phyloP scores from a whole-genome alignment of 1,140 invertebrate genomes.

The Oryctes rhinoceros region DNA sequence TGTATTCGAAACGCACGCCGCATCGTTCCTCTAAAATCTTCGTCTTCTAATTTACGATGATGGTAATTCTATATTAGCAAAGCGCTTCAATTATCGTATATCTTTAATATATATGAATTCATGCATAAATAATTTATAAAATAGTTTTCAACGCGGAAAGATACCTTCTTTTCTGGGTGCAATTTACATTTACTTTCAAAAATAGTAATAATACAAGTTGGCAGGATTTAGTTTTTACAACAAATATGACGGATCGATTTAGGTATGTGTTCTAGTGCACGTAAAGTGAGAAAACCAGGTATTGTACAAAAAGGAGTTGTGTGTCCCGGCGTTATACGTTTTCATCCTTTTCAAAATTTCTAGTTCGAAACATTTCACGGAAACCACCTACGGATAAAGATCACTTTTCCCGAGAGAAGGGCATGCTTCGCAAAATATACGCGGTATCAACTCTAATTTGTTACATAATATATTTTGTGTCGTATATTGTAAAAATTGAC shows the following conservation, averaged over 20 bases:
- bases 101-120: conserved; percentile 11
- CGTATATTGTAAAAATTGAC: conserved; percentile 22
- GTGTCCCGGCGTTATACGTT: neutral
- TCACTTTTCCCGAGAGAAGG: neutral
- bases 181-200: neutral
- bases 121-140: conserved; percentile 16
- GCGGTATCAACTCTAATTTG: neutral
- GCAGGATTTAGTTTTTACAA: conserved; percentile 40
- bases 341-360: neutral
- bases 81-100: neutral
- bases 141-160: conserved; percentile 1
- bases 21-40: too few species aligned
- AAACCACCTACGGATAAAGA: neutral
- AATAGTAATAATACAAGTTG: conserved; percentile 24
- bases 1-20: too few species aligned
- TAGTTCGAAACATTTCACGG: too few species aligned
- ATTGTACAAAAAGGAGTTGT: neutral
- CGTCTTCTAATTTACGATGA: too few species aligned
- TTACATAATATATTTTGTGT: neutral
- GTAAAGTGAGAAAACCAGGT: conserved; percentile 28
- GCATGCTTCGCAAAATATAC: neutral
- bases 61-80: neutral
- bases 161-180: neutral
- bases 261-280: conserved; percentile 28
- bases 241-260: conserved; percentile 40